These are phyloP conservation scores for Trisateles emortualis DNA, from an alignment of 2,888 invertebrate genomes.

Conservation along the genomic window DNA sequence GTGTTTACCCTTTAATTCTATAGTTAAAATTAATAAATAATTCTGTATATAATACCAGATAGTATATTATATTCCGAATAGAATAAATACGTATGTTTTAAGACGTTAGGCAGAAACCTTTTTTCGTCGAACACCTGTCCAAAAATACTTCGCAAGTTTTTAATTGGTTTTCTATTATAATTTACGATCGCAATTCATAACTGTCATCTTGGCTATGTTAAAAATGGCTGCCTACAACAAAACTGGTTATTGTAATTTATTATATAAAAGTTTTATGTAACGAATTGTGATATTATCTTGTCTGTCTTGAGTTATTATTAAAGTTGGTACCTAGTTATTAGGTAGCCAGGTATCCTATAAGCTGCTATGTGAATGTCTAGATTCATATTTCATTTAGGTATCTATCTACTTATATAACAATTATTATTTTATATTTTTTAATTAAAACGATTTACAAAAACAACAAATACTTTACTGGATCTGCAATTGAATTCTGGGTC, in stretches of 20 bases:
- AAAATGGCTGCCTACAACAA: neutral
- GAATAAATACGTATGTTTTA: neutral
- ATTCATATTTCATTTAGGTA: too few species aligned
- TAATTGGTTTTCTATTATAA: conserved; percentile 15
- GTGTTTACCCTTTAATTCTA: conserved; percentile 27
- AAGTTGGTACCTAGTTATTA: too few species aligned
- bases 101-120: neutral
- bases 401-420: too few species aligned
- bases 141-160: conserved; percentile 23
- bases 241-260: conserved; percentile 5
- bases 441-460: too few species aligned
- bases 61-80: conserved; percentile 1
- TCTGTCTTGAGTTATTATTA: neutral
- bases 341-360: too few species aligned
- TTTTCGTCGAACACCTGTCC: conserved; percentile 11
- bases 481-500: too few species aligned
- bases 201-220: conserved; percentile 3
- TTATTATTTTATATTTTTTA: too few species aligned
- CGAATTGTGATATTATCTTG: neutral
- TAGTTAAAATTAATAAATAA: conserved; percentile 11
- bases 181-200: conserved; percentile 11
- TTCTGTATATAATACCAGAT: conserved; percentile 21
- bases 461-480: too few species aligned
- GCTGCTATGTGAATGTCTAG: too few species aligned
- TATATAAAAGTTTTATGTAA: neutral